Evolutionary conservation across 1,140 invertebrate genomes (phyloP), one percentile per base, ranked within the genome.

Genomic region (Ruditapes philippinarum): DNA sequence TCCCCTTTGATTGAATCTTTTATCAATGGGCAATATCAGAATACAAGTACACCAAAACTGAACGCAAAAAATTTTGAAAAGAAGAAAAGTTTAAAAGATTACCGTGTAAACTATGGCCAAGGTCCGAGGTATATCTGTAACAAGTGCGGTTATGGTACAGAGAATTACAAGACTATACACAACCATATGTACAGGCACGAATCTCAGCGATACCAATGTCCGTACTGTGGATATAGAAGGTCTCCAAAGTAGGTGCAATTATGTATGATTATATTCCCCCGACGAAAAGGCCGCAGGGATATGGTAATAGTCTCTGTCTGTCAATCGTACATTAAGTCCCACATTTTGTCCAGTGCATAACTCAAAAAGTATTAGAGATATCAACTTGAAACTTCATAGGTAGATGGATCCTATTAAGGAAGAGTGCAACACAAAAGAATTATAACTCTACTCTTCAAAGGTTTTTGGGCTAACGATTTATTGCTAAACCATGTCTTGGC

Each of bases 121-220:
- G 79, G 79, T n/a, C 87, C 87, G 14, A 40, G 87, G 2, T 89
- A 89, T n/a, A 62, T 89, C 14, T 89, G 87, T 45, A 89, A 89
- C 40, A 74, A 81, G 28, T 89, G 87, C 73, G 78, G 70, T n/a
- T 89, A 89, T 31, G 79, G 79, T 7, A 89, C 87, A 25, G 79
- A 89, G 38, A 89, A 89, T 38, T 89, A 89, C 79, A 89, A 89
- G 33, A 89, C 87, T 0, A 89, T 89, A 38, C 87, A 89, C 40
- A 89, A 82, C 38, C 87, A 89, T 51, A 89, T 89, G 87, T 83
- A 89, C 38, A 45, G 80, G 28, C 87, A 89, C 54, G 87, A 89
- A 38, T 76, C 79, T 57, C 87, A 89, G 33, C 62, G 79, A 0
- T 89, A 89, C 25, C 79, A 89, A 36, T 89, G 87, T 74, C 87